A percentile compares a stretch with the other conserved stretches of the same genome.
Conservation (phyloP, 1,140 invertebrate species). For the Drosophila nannoptera region DNA sequence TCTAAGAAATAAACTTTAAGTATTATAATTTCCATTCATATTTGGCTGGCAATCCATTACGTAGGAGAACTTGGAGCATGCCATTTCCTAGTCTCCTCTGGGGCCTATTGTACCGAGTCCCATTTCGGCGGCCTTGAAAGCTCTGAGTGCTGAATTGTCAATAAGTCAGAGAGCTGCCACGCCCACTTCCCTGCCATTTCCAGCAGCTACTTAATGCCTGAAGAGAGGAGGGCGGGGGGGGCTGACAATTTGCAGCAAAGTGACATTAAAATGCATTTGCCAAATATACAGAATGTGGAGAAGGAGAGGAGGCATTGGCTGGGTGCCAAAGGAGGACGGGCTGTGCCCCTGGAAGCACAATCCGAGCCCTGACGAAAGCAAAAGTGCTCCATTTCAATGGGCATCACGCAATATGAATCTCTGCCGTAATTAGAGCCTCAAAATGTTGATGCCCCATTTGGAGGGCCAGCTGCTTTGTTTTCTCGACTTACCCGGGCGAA, state of each 20-base stretch:
- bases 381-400: constrained; percentile 50
- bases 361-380: constrained; percentile 40
- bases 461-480: constrained; percentile 30
- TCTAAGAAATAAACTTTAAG: not conserved
- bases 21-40: not conserved
- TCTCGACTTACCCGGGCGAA: not conserved
- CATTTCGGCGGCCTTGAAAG: constrained; percentile 11
- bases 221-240: not conserved
- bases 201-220: constrained; percentile 32
- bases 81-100: not conserved
- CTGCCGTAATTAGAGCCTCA: constrained; percentile 50
- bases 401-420: constrained; percentile 40
- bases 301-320: constrained; percentile 34
- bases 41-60: not conserved
- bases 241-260: constrained; percentile 56
- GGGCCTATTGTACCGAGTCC: not conserved
- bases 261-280: constrained; percentile 67
- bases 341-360: constrained; percentile 16
- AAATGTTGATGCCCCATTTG: not conserved
- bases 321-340: not conserved
- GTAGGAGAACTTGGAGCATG: too few species aligned
- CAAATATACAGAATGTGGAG: constrained; percentile 46
- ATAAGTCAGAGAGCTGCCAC: constrained; percentile 4
- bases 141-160: constrained; percentile 7
- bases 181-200: not conserved